Evolutionary conservation across 2,888 invertebrate species (phyloP).

Genomic region (Pasiphila rectangulata): DNA sequence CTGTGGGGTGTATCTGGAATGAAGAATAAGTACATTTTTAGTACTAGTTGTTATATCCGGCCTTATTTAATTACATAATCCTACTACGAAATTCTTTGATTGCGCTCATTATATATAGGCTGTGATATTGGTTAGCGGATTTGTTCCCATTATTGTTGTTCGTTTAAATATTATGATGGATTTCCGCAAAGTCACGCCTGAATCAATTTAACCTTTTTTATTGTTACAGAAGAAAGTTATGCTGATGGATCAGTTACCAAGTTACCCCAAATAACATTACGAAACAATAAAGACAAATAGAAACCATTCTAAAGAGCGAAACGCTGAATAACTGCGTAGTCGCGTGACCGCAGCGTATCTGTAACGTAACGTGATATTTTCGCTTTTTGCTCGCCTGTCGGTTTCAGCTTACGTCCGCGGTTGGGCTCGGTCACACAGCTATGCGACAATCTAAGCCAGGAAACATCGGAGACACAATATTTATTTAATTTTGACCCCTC

Average conservation of each 20-base stretch:
- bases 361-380: slow-evolving; percentile 17
- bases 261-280: too few species aligned
- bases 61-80: too few species aligned
- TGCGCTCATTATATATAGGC: too few species aligned
- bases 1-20: slow-evolving; percentile 92
- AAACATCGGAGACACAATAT: background rate
- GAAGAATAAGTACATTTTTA: background rate
- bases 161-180: too few species aligned
- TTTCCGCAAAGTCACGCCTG: too few species aligned
- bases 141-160: too few species aligned
- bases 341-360: slow-evolving; percentile 27
- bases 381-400: slow-evolving; percentile 19
- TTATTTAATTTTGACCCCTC: too few species aligned
- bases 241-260: background rate
- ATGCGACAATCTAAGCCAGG: background rate
- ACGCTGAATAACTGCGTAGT: slow-evolving; percentile 14
- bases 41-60: too few species aligned
- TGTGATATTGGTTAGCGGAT: too few species aligned
- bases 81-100: too few species aligned
- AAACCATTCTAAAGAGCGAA: background rate
- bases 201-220: too few species aligned
- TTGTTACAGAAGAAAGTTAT: too few species aligned
- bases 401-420: slow-evolving; percentile 15
- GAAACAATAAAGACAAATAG: background rate
- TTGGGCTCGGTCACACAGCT: slow-evolving; percentile 6